Percentiles rank a stretch among this genome's conserved stretches.
Conservation (phyloP, 37 sponge, comb jelly and placozoan species). For the Aplysina aerophoba region DNA sequence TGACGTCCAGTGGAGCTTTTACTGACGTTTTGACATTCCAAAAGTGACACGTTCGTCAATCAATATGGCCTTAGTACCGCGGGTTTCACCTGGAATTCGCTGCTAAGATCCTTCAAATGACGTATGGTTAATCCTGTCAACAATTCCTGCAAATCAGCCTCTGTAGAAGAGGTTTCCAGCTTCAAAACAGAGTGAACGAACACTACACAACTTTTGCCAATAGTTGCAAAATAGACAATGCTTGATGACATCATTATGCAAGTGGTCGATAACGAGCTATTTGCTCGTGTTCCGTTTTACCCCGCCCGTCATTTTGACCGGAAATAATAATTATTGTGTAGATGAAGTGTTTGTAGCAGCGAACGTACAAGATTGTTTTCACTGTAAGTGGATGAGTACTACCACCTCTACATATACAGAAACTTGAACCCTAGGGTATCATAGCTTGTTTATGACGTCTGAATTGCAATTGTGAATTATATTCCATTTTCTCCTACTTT, state of each 20-base stretch:
- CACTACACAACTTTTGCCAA: constrained; percentile 4
- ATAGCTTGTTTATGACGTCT: no score
- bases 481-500: no score
- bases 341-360: no score
- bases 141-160: background rate
- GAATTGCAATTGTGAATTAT: no score
- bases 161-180: background rate
- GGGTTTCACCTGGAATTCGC: background rate
- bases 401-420: no score
- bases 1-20: background rate
- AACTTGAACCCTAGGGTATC: no score
- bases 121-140: background rate
- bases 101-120: background rate
- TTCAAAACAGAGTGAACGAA: background rate
- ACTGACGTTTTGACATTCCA: background rate
- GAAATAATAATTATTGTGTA: no score
- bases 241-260: constrained; percentile 1
- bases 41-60: background rate
- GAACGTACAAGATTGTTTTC: no score
- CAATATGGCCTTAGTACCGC: background rate
- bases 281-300: no score
- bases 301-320: no score
- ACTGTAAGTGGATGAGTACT: no score
- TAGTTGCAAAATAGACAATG: background rate
- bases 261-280: background rate